Base-by-base conservation (phyloP, 2,888 invertebrate genomes). In the Ichneumoninae sp. region DNA sequence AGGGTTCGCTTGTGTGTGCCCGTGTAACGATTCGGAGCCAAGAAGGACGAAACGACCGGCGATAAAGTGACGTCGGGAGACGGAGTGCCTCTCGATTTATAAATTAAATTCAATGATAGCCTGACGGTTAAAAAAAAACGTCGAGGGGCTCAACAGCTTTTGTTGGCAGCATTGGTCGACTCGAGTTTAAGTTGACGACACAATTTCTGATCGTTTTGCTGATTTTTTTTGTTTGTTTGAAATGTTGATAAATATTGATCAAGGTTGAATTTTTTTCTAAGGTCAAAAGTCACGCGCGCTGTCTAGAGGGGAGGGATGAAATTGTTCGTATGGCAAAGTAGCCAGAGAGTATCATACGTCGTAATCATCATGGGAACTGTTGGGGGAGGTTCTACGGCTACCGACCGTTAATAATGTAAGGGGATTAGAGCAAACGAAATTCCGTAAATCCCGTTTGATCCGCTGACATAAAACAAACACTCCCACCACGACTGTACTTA, bases 401-500 rank as follows among this genome's bases (percentile, higher is more conserved):
- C 86, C 84, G 85, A 86, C 74, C 86, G 88, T 88, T 87, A 87
- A 86, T 86, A 88, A 85, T 84, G 83, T 85, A 86, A 87, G 87
- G 87, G 89, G 88, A 88, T 87, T 86, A 83, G 70, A 80, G 75
- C 26, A 68, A 78, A 80, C 86, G 62, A 86, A 89, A 89, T 91
- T 91, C 87, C 87, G 88, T 89, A 91, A 92, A 93, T 92, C 92
- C 92, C 82, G 87, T 90, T 90, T 90, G 91, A 92, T 90, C 91
- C 88, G 83, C 76, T 86, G 89, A 91, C 91, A 91, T 91, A 90
- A 91, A 92, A 91, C 91, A 92, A 92, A 91, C 90, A 91, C 92
- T 85, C 91, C 88, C 89, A 87, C 86, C 88, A 83, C 85, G 83
- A 71, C 30, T 33, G 19, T 54, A 1, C n/a, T 13, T 33, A 47